Conservation (phyloP, 2,113 vertebrate species). For the Pristiophorus japonicus region DNA sequence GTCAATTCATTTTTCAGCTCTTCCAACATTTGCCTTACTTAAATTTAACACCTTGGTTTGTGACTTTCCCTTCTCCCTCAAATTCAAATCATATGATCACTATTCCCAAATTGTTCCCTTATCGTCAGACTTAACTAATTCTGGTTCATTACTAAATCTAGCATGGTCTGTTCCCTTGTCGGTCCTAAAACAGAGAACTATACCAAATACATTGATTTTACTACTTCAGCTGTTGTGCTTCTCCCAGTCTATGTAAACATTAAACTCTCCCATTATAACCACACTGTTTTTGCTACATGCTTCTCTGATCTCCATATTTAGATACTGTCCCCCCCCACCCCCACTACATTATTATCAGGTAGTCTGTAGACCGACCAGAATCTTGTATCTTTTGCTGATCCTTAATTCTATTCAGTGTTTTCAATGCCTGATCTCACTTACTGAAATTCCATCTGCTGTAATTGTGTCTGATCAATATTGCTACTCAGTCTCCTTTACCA, state of each 20-base stretch:
- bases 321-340: not conserved
- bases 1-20: too few relatives aligned
- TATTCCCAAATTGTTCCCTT: not conserved
- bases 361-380: not conserved
- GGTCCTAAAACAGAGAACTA: not conserved
- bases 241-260: not conserved
- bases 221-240: not conserved
- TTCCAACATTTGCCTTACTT: too few relatives aligned
- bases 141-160: not conserved
- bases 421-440: not conserved
- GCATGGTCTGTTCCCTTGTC: not conserved
- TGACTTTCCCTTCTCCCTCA: too few relatives aligned
- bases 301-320: not conserved
- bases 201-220: not conserved
- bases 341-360: not conserved
- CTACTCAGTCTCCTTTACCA: not conserved
- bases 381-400: not conserved
- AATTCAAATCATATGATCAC: too few relatives aligned
- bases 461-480: too few relatives aligned
- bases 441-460: not conserved
- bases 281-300: too few relatives aligned
- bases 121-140: not conserved
- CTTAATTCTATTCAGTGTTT: too few relatives aligned
- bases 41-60: too few relatives aligned
- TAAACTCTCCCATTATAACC: not conserved